Base-by-base conservation (phyloP, 2,888 invertebrate species). In the Aquatica leii region DNA sequence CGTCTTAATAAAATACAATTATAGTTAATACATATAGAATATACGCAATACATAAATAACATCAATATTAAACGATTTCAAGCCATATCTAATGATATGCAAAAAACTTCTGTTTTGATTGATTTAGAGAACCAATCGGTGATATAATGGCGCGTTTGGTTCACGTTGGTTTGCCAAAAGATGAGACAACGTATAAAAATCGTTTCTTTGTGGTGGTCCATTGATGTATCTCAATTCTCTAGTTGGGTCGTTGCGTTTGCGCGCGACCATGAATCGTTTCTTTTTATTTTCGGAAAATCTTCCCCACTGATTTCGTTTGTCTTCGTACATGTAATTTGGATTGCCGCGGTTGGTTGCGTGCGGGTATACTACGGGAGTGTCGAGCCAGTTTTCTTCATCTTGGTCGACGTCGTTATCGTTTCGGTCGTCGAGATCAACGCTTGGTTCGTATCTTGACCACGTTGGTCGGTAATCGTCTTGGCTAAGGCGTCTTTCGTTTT, bases 261-360 rank as follows among this genome's bases (percentile, higher is more conserved):
- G 83, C 17, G 87, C 84, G 0, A 88, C 87, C 87, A 87, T 87
- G 75, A 87, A 88, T 37, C 87, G 82, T 77, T 88, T 88, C 67
- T 78, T 76, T 63, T 75, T 76, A 51, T 71, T 69, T 9, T 77
- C 77, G 12, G 72, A 68, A 49, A 75, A 73, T 2, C 74, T 73
- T 37, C 73, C 74, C 71, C 73, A 73, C 43, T 70, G 24, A 64
- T 65, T 41, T 17, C 71, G 62, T 50, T 74, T 74, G 41, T 78
- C 78, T 53, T 77, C 75, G 59, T 73, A 74, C 21, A 72, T 66
- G 61, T 77, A 77, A 53, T 74, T 75, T 1, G 77, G 71, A 52
- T 46, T 58, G n/a, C 41, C 54, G n/a, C 50, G 51, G 82, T 73
- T 84, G 8, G 60, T 57, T 3, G 59, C 74, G 55, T 79, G 79